Percentiles rank a stretch among this genome's conserved stretches.
Conservation (phyloP, 2,797 vertebrate genomes). For the Gila robusta region DNA sequence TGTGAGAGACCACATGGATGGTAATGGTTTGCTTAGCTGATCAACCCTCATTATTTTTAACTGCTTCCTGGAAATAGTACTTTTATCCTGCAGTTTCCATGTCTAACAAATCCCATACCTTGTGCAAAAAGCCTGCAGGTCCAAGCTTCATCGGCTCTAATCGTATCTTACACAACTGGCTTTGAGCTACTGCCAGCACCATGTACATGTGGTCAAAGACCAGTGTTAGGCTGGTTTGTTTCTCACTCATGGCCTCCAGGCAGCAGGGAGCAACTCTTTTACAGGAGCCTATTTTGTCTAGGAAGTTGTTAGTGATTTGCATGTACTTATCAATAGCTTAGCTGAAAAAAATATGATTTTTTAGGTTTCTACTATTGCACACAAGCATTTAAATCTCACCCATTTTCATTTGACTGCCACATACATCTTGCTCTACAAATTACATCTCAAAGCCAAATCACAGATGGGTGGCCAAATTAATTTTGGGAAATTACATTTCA, state of each 20-base stretch:
- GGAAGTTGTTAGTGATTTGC: constrained; percentile 2
- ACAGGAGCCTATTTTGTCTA: not conserved
- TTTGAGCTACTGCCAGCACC: constrained; percentile 67
- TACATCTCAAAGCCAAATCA: constrained; percentile 76
- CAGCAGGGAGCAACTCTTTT: not conserved
- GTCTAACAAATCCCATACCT: constrained; percentile 42
- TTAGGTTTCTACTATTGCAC: constrained; percentile 3
- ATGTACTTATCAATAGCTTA: constrained; percentile 7
- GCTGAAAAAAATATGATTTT: not conserved
- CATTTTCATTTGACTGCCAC: constrained; percentile 56
- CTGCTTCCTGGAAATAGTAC: constrained; percentile 44
- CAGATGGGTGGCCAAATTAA: constrained; percentile 82
- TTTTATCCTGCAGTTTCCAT: constrained; percentile 51
- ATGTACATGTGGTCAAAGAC: constrained; percentile 59
- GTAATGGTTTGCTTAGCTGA: constrained; percentile 35
- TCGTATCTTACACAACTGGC: constrained; percentile 69
- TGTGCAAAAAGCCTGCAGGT: constrained; percentile 45
- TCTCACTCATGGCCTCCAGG: constrained; percentile 38
- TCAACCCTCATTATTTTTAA: constrained; percentile 34
- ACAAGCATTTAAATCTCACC: constrained; percentile 57
- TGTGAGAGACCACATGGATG: constrained; percentile 20
- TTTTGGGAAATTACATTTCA: constrained; percentile 82
- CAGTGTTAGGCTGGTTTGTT: constrained; percentile 52
- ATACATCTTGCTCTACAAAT: constrained; percentile 64
- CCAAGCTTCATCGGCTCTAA: constrained; percentile 59